Evolutionary conservation across 2,113 vertebrate species (phyloP), one percentile per base, ranked within the genome.

Genomic region (Dicrurus megarhynchus): DNA sequence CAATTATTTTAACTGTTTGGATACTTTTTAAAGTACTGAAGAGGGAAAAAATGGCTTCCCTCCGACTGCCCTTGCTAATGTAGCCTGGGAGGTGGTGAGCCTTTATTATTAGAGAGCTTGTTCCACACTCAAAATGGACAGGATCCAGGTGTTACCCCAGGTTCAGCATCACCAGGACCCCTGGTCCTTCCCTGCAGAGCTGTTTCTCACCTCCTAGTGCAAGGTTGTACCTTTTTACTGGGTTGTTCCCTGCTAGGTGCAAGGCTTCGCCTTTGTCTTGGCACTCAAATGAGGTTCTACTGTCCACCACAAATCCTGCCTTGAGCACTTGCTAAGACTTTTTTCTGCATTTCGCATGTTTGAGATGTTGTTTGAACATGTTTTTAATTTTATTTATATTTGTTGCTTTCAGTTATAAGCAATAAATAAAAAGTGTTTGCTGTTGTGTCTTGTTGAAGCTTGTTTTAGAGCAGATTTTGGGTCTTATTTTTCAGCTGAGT

Each of bases 1-100:
- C n/a, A 55, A 7, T 85, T 78, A 74, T 89, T 96, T 90, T 61
- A 93, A 92, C 83, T 75, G 28, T 76, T 92, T 76, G 44, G 69
- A 50, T 84, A 30, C 27, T 70, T 91, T 26, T 49, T 7, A 9
- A 49, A 89, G 42, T 42, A 44, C 24, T 85, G 75, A 93, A 46
- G 70, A 87, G 59, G 28, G 44, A 22, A 49, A 61, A 28, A 44
- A 71, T 57, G 2, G 0, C 33, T 68, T 89, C 37, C 41, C 28
- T 81, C 11, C 41, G 63, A 32, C 82, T 87, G 20, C 13, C 32
- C 37, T 73, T 69, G 75, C 28, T 85, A 26, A 10, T 17, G 39
- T 47, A 67, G 33, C n/a, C 22, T 3, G 6, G 9, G 57, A 39
- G 27, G 19, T 81, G 71, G 15, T 70, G 69, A 70, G 19, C 55